Percentiles rank a stretch among this genome's conserved stretches.
Evolutionary conservation across 2,888 invertebrate species (phyloP).

Genomic region (Aphrophora alni): DNA sequence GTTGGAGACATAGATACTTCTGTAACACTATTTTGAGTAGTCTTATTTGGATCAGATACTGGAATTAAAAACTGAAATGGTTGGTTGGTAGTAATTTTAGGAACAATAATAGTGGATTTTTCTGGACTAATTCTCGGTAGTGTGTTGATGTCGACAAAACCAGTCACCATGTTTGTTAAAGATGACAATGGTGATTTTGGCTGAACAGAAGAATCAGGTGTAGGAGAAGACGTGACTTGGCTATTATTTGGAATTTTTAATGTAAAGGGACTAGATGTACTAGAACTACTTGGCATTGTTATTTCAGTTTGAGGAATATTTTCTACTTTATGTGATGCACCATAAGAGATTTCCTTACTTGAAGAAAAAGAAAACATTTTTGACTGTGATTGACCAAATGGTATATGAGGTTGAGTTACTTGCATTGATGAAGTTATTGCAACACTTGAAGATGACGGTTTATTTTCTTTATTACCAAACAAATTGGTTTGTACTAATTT

Average conservation of each 20-base stretch:
- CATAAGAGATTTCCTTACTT: not conserved
- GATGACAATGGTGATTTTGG: not conserved
- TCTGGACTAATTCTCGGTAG: not conserved
- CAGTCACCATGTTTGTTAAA: conserved; percentile 1
- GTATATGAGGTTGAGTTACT: not conserved
- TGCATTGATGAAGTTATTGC: not conserved
- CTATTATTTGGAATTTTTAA: not conserved
- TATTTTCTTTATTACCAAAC: not conserved
- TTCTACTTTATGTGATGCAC: not conserved
- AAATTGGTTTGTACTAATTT: not conserved
- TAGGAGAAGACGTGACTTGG: not conserved
- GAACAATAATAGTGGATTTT: not conserved
- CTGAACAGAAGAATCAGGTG: not conserved
- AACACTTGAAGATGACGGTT: not conserved
- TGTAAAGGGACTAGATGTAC: not conserved
- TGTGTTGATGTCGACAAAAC: not conserved
- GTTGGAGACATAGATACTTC: not conserved
- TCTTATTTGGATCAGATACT: not conserved
- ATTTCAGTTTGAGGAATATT: not conserved
- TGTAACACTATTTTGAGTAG: not conserved
- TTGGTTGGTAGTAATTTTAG: not conserved
- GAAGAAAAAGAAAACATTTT: not conserved
- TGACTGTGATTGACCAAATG: not conserved
- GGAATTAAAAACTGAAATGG: not conserved
- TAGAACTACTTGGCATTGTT: not conserved